Base-by-base conservation (phyloP, 35 echinoderm and acorn worm genomes). In the Diadema setosum region DNA sequence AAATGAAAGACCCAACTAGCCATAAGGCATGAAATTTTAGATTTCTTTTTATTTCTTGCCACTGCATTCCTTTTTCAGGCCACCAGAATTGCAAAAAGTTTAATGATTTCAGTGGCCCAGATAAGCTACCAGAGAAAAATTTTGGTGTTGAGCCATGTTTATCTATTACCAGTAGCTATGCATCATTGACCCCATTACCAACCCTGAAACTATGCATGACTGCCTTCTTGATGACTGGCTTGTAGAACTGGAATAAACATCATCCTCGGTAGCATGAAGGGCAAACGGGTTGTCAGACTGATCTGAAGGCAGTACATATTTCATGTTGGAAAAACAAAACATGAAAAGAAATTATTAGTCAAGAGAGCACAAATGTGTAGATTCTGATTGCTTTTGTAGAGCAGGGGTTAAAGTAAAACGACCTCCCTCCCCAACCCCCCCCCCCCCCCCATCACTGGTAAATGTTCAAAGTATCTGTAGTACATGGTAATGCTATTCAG, bases 201-300 rank as follows among this genome's bases (percentile, higher is more conserved):
- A 67, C 39, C 83, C 83, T 24, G 64, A 86, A 37, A 86, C 46
- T 23, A 67, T 86, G 20, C 64, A 40, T 43, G 73, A 78, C 40
- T 78, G 73, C 20, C 40, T 86, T 5, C 20, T 86, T 8, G 58
- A 67, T 30, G 60, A 69, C 43, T 69, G 58, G 18, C 44, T 67
- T 25, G 58, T 41, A 37, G 42, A 36, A 34, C 42, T 67, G 20
- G 58, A 8, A 69, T 67, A 36, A 39, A 70, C 31, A 55, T 94
- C 82, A 30, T 94, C 87, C 65, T 93, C 85, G 34, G 43, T 35
- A 5, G 67, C 52, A 2, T 81, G 81, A 36, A 85, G 44, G 7
- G 92, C 92, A 85, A 85, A 94, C 37, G 87, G 87, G 69, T 89
- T 89, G 39, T 70, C 49, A 34, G 81, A 48, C n/a, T 33, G 48